Base-by-base conservation (phyloP, 2,797 vertebrate species). In the Ceryle rudis region DNA sequence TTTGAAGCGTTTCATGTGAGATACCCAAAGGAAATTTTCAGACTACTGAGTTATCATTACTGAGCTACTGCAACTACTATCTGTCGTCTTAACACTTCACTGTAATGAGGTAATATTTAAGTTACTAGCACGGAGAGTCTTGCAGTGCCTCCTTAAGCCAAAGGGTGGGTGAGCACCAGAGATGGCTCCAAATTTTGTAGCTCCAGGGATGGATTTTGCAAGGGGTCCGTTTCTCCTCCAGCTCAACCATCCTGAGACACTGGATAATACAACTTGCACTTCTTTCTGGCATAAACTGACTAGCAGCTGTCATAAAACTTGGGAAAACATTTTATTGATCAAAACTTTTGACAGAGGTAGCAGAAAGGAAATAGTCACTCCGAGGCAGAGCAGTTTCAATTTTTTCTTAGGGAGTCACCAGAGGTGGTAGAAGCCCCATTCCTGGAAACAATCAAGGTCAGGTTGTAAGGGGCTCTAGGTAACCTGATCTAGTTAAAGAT, bases 1-100 rank as follows among this genome's bases (percentile, higher is more conserved):
- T 94, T 93, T 89, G 35, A 70, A 94, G 84, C 5, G 41, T 80
- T 94, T 84, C 37, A 5, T 89, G 61, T 39, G 57, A 92, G 84
- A 86, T 51, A 95, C 65, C 44, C 94, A 87, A 95, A 95, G 86
- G 89, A 95, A 93, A 91, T 82, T 64, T 87, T 89, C 61, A 83
- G 81, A 54, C 81, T 89, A 74, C 67, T 71, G 61, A 94, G 67
- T 78, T 96, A 93, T 89, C 86, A 21, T 69, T 93, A 42, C 71
- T 60, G 44, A 85, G 57, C 81, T 93, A 77, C 81, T 93, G 69
- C 29, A 89, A 46, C 41, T 71, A 61, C 41, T 81, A 55, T 82
- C 52, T 65, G 52, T 65, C 26, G 44, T 61, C n/a, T 89, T 91
- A 71, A 61, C 44, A 80, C 87, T 87, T 89, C 55, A 44, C 41